Base-by-base conservation (phyloP, 2,888 invertebrate species). In the Isoperla grammatica region DNA sequence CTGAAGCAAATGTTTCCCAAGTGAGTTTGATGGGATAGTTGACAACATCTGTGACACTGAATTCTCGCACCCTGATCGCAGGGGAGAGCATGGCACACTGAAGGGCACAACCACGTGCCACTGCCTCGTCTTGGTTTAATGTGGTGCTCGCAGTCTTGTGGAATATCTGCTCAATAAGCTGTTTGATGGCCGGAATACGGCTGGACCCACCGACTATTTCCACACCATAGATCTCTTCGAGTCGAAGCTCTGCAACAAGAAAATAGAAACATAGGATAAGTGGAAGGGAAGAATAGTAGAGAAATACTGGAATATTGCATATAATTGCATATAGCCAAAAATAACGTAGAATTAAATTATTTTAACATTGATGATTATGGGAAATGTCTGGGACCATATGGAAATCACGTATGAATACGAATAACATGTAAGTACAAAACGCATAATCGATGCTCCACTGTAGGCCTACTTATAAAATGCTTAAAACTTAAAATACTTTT, bases 51-150 rank as follows among this genome's bases (percentile, higher is more conserved):
- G 90, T 88, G 35, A 99, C 87, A 67, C 85, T 85, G 76, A 99
- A 98, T 68, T 99, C 98, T 59, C 96, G 85, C 62, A 99, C 97
- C 71, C 96, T 87, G 71, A 98, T 95, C 15, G 95, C 95, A 37
- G 99, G 99, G 57, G 95, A 95, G 69, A 99, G 81, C 80, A 98
- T 97, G 15, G 99, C 99, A 77, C 98, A 99, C 70, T 91, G 90
- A 60, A 98, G 78, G 23, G 97, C 96, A 74, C 96, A 97, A 2
- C 99, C 98, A 60, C 98, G 85, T 2, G 96, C 83, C 22, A 99
- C 97, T 0, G 98, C 93, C 76, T 99, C 99, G 73, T 99, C 99
- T 74, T 93, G 93, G 75, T 99, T 99, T 61, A 99, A 78, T 19
- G 99, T 98, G 20, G 98, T 99, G 65, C 94, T 93, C 5, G 94